Base-by-base conservation (phyloP, 1,140 invertebrate genomes). In the Xylocopa sonorina region DNA sequence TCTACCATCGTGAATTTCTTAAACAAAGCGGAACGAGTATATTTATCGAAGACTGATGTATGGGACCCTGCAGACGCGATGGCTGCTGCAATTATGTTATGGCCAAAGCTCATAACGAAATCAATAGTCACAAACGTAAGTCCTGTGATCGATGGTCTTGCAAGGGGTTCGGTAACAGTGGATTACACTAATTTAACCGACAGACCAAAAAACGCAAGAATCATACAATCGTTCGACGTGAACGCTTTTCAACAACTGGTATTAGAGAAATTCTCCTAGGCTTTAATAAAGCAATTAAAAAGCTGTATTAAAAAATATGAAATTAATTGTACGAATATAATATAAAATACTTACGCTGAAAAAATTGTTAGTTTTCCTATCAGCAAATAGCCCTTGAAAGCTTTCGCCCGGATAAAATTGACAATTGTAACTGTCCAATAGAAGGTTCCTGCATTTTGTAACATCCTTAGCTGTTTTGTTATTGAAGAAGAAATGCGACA, bases 361-460 rank as follows among this genome's bases (percentile, higher is more conserved):
- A 86, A 99, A 97, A 91, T 99, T 98, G 14, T 94, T 95, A 48
- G 93, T 94, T 92, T 96, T 98, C 69, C 97, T 94, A 71, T 98
- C 97, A 63, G 94, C 94, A 91, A 99, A 99, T 4, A 99, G 92
- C 21, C 98, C 98, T 82, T 94, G 94, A 81, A 97, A 94, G 71
- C 94, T 94, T 82, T 94, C 93, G n/a, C 94, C 94, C 32, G 94
- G 92, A 80, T 92, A 90, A 80, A 89, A 92, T 73, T 94, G 94
- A 50, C 95, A 95, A 74, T 92, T 94, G 81, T 96, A 96, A 57
- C 94, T 95, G 1, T 95, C 95, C 60, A 97, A 88, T 74, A 98
- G 94, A 14, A 97, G 91, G 83, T 97, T 95, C 84, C 95, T 94
- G 81, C 95, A 95, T 89, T 95, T 95, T 73, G 93, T 92, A 41